Percentiles rank a stretch among this genome's conserved stretches.
phyloP scores from a whole-genome alignment of 2,888 invertebrate genomes.

The Acanthosepion pharaonis region DNA sequence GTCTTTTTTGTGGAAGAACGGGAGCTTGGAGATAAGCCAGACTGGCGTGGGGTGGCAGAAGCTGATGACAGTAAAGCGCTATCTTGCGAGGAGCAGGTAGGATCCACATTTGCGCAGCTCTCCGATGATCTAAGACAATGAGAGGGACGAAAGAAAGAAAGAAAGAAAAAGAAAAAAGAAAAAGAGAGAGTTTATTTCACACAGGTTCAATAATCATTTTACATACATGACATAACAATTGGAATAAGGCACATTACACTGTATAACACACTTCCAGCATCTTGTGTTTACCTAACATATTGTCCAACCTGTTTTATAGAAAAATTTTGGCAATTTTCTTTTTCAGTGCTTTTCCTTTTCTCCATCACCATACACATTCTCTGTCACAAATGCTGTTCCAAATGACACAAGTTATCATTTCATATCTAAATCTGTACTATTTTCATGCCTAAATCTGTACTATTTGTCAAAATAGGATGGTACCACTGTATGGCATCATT shows the following conservation, averaged over 20 bases:
- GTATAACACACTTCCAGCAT: conserved; percentile 36
- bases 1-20: conserved; percentile 44
- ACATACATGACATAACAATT: conserved; percentile 39
- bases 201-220: background rate
- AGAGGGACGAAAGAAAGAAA: conserved; percentile 46
- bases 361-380: background rate
- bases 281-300: background rate
- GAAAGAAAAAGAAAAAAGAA: conserved; percentile 41
- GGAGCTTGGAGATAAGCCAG: conserved; percentile 43
- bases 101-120: conserved; percentile 46
- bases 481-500: too few species aligned
- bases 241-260: conserved; percentile 42
- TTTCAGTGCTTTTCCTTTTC: background rate
- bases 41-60: conserved; percentile 44
- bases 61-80: conserved; percentile 43
- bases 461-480: too few species aligned
- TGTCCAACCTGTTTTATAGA: background rate
- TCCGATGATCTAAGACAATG: conserved; percentile 46
- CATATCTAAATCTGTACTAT: too few species aligned
- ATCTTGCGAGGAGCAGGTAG: conserved; percentile 46
- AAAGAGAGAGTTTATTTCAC: conserved; percentile 45
- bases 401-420: too few species aligned
- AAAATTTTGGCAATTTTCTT: background rate
- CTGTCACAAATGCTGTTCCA: too few species aligned
- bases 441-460: too few species aligned